These are phyloP conservation scores for Chaetops frenatus DNA, from an alignment of 2,113 vertebrate genomes.

Conservation along the genomic window DNA sequence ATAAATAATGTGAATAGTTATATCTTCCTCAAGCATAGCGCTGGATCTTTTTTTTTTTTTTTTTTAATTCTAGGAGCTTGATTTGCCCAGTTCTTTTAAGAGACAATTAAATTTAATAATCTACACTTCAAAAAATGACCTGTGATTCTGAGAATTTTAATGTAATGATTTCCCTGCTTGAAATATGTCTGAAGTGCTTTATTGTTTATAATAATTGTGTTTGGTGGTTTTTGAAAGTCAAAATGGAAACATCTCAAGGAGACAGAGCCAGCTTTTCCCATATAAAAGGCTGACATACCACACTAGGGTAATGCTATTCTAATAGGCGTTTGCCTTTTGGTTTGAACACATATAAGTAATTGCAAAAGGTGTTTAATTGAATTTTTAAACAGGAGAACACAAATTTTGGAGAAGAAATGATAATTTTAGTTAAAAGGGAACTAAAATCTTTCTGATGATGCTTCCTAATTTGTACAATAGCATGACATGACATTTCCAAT, in stretches of 20 bases:
- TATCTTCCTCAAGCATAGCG: not conserved
- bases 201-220: not conserved
- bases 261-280: not conserved
- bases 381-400: not conserved
- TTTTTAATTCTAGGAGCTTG: not conserved
- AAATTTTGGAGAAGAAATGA: not conserved
- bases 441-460: not conserved
- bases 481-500: not conserved
- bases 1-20: not conserved
- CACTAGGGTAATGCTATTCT: not conserved
- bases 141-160: not conserved
- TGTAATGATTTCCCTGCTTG: not conserved
- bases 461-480: not conserved
- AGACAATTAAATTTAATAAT: slow-evolving; percentile 3
- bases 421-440: not conserved
- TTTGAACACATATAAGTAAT: not conserved
- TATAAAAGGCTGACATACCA: not conserved
- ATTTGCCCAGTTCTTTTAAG: not conserved
- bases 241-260: not conserved
- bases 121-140: not conserved
- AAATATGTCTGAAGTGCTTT: not conserved
- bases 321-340: not conserved
- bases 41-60: not conserved
- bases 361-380: not conserved
- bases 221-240: not conserved